Evolutionary conservation across 2,797 vertebrate genomes (phyloP).

Genomic region (Mormyrus proboscirostris): DNA sequence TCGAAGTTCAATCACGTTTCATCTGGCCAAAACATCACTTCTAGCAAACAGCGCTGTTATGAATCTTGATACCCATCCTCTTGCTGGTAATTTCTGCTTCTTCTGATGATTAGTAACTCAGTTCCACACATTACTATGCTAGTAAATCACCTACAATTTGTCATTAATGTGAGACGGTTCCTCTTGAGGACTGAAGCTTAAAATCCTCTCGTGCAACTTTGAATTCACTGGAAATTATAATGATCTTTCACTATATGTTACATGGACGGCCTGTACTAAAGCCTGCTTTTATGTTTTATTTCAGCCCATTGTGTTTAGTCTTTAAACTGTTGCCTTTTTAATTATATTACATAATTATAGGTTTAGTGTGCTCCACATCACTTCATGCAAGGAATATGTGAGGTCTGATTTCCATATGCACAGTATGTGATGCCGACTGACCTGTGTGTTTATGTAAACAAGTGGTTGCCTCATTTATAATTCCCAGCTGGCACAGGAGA

Average conservation of each 20-base stretch:
- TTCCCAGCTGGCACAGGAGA: background rate
- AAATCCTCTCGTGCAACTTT: background rate
- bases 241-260: background rate
- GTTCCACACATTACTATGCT: background rate
- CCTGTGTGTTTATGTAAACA: background rate
- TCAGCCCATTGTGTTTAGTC: background rate
- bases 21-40: background rate
- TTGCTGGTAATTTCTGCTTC: conserved; percentile 5
- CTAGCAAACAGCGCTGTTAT: background rate
- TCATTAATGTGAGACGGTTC: conserved; percentile 3
- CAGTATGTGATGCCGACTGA: background rate
- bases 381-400: background rate
- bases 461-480: background rate
- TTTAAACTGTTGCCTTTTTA: background rate
- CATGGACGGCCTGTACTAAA: background rate
- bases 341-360: background rate
- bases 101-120: background rate
- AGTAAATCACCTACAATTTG: conserved; percentile 15
- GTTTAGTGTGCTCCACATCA: background rate
- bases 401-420: background rate
- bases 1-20: conserved; percentile 10
- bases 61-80: conserved; percentile 16
- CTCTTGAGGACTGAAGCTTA: background rate
- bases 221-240: conserved; percentile 13
- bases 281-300: background rate